Evolutionary conservation across 2,113 vertebrate species (phyloP).

Genomic region (Haemorhous mexicanus): DNA sequence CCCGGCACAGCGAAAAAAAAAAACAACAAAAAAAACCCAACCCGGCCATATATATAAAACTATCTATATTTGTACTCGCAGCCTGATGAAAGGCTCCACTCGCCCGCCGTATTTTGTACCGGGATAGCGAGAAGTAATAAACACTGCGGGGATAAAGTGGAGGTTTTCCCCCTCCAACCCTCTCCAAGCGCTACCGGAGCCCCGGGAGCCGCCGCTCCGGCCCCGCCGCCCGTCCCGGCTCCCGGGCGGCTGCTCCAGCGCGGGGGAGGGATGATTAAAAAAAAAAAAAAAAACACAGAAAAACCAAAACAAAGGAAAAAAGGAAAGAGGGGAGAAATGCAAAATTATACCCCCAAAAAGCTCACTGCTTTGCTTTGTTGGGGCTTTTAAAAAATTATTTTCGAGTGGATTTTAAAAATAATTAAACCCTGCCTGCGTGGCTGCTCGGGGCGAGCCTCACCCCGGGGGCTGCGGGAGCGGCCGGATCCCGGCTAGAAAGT

Average conservation of each 20-base stretch:
- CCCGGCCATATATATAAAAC: neutral
- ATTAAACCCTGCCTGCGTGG: neutral
- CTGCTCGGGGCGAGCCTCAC: neutral
- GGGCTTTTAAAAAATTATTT: neutral
- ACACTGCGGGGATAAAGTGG: neutral
- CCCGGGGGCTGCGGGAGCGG: neutral
- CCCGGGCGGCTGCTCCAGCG: neutral
- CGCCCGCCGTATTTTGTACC: neutral
- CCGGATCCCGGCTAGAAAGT: neutral
- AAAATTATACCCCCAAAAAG: neutral
- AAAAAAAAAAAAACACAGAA: too few species aligned
- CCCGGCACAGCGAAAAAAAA: neutral
- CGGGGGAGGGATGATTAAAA: neutral
- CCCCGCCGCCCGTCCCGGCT: neutral
- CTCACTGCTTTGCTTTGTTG: neutral
- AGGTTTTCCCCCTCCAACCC: neutral
- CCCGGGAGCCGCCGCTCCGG: neutral
- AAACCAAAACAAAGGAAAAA: neutral
- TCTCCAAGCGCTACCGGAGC: neutral
- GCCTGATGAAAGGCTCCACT: neutral
- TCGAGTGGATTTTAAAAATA: neutral
- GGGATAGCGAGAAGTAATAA: neutral
- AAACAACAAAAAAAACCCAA: rapidly evolving
- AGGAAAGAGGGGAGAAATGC: rapidly evolving
- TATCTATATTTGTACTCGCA: neutral